Base-by-base conservation (phyloP, 2,113 vertebrate species). In the Saimiri boliviensis region DNA sequence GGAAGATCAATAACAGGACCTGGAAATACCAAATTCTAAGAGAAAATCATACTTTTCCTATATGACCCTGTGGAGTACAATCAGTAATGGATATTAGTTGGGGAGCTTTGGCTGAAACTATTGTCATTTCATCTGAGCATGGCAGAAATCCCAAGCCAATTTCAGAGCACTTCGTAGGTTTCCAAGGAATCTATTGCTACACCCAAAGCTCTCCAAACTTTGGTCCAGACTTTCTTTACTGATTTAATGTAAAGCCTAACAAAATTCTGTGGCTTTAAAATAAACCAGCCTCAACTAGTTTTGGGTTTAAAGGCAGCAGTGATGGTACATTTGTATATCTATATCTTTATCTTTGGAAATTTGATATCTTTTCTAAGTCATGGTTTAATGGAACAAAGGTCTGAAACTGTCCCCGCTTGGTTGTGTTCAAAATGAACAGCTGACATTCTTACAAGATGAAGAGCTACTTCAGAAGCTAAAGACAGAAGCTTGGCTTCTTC, bases 401-500 rank as follows among this genome's bases (percentile, higher is more conserved):
- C 89, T 92, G 84, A 96, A 96, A 63, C 71, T 77, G 35, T 92
- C 97, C 86, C 85, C 89, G 79, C 68, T 96, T 89, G 88, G 37
- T 70, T 97, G 25, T 96, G 42, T 96, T 88, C 91, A 92, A 82
- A 97, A 94, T 76, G 93, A 96, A 86, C 97, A 92, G 54, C 73
- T 92, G 82, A 87, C 63, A 47, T 97, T 96, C 96, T 49, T 95
- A 89, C 60, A 92, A 97, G 81, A 92, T 76, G 88, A 98, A 98
- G 97, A 97, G 74, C 84, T 97, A 74, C 63, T 97, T 40, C 63
- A 87, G 97, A 97, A 92, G n/a, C 77, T 93, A 82, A 77, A 84
- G 87, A 95, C 89, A 94, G 66, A 97, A 90, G 93, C 97, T 97
- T 98, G 97, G 96, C 97, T 97, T 93, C 9, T 54, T 66, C 47